Evolutionary conservation across 2,888 invertebrate species (phyloP), one percentile per base, ranked within the genome.

Genomic region (Philhelius pedissequus): DNA sequence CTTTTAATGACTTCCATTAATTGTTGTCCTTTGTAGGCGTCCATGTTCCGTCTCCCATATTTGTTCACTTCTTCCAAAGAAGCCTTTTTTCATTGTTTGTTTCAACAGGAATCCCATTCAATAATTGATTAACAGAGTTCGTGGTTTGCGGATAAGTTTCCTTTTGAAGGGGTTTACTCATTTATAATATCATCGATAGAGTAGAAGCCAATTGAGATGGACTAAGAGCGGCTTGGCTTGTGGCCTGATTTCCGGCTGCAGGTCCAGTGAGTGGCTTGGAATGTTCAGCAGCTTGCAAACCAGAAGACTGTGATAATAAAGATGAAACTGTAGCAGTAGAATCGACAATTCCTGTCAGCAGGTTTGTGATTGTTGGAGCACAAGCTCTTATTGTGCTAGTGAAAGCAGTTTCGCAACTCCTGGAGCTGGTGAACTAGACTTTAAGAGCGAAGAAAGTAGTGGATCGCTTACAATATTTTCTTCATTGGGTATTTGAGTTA

Each of bases 401-500:
- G 7, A 88, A 87, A 1, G 75, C 52, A 4, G 88, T 79, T 89
- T 92, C 89, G 89, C 89, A 87, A 38, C 60, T 22, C 89, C 87
- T 84, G 92, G 91, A 18, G 92, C 90, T 68, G 93, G 93, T 32
- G 94, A 93, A 0, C 94, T 94, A 52, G 95, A 95, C 90, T 97
- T 96, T 5, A 97, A 92, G 38, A 97, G 92, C 54, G 97, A 97
- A 8, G 97, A 97, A 56, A 97, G 92, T 50, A 97, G 91, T 0
- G 97, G 97, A n/a, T n/a, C n/a, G n/a, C n/a, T n/a, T n/a, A n/a
- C n/a, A n/a, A n/a, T n/a, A n/a, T n/a, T n/a, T n/a, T n/a, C n/a
- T n/a, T n/a, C n/a, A n/a, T n/a, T n/a, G n/a, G n/a, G n/a, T n/a
- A n/a, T n/a, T n/a, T n/a, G n/a, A n/a, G n/a, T n/a, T n/a, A n/a